Evolutionary conservation across 2,888 invertebrate species (phyloP).

Genomic region (Macroteleia sp.): DNA sequence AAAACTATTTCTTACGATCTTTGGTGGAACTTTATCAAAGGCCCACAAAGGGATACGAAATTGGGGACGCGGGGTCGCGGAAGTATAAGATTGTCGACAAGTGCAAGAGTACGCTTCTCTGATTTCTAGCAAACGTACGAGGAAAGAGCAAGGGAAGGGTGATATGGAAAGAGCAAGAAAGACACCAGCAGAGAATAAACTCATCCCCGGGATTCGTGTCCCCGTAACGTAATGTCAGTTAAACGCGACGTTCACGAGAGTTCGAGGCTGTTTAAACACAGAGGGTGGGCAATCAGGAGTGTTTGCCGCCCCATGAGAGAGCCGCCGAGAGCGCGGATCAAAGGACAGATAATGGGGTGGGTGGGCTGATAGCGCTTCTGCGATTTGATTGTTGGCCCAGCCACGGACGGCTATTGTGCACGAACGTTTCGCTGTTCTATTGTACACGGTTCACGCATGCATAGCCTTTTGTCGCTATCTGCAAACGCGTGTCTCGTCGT

Average conservation of each 20-base stretch:
- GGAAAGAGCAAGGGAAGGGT: slow-evolving; percentile 35
- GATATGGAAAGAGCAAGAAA: slow-evolving; percentile 13
- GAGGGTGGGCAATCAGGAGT: slow-evolving; percentile 83
- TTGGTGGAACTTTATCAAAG: slow-evolving; percentile 38
- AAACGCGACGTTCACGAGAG: slow-evolving; percentile 63
- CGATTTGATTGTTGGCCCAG: slow-evolving; percentile 83
- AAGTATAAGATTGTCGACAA: slow-evolving; percentile 44
- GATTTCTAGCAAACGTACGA: slow-evolving; percentile 16
- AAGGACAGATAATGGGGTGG: slow-evolving; percentile 75
- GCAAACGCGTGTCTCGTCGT: slow-evolving; percentile 29
- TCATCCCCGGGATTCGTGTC: slow-evolving; percentile 45
- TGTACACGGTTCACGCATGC: slow-evolving; percentile 68
- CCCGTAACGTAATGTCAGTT: slow-evolving; percentile 60
- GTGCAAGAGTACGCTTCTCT: slow-evolving; percentile 35
- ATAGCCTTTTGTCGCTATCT: slow-evolving; percentile 33
- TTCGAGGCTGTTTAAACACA: slow-evolving; percentile 68
- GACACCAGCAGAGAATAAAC: slow-evolving; percentile 37
- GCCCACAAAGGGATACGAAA: slow-evolving; percentile 21
- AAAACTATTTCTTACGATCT: slow-evolving; percentile 18
- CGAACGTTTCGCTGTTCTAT: slow-evolving; percentile 74
- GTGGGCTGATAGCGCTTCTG: slow-evolving; percentile 77
- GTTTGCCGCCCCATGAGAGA: slow-evolving; percentile 79
- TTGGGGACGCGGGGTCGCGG: slow-evolving; percentile 1
- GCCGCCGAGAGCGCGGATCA: slow-evolving; percentile 74
- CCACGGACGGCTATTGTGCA: slow-evolving; percentile 82